phyloP scores from a whole-genome alignment of 2,888 invertebrate genomes.

The Ophraella communa region DNA sequence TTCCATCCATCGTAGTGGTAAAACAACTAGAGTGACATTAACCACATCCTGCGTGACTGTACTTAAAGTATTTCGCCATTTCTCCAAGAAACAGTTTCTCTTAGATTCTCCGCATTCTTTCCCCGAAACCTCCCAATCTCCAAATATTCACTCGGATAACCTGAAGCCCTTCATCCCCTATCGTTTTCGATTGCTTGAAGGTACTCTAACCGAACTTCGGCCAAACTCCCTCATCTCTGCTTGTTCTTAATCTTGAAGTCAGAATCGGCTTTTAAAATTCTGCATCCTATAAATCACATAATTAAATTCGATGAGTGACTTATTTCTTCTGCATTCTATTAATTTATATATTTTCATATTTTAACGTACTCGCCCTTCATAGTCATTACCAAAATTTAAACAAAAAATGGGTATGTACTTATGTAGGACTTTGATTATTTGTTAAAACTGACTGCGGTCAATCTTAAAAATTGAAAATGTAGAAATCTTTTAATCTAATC shows the following conservation, averaged over 20 bases:
- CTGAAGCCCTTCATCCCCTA: conserved; percentile 36
- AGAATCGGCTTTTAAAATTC: conserved; percentile 3
- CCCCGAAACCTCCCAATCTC: conserved; percentile 8
- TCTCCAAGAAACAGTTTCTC: conserved; percentile 27
- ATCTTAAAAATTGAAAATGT: too few relatives aligned
- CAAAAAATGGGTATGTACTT: too few relatives aligned
- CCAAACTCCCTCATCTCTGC: conserved; percentile 4
- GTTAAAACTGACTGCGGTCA: too few relatives aligned
- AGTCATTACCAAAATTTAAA: too few relatives aligned
- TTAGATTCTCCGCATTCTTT: conserved; percentile 35
- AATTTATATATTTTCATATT: too few relatives aligned
- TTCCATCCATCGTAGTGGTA: neutral
- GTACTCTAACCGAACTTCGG: conserved; percentile 37
- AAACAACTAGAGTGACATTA: conserved; percentile 1
- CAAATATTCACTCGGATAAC: conserved; percentile 38
- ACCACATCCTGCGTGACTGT: conserved; percentile 25
- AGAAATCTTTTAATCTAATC: too few relatives aligned
- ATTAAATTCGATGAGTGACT: too few relatives aligned
- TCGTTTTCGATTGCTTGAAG: conserved; percentile 39
- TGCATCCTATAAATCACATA: too few relatives aligned
- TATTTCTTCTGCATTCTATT: too few relatives aligned
- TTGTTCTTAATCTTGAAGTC: neutral
- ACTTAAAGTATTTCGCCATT: conserved; percentile 26
- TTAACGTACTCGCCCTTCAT: too few relatives aligned
- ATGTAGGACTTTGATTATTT: too few relatives aligned